Conservation (phyloP, 1,140 invertebrate species). For the Plodia interpunctella region DNA sequence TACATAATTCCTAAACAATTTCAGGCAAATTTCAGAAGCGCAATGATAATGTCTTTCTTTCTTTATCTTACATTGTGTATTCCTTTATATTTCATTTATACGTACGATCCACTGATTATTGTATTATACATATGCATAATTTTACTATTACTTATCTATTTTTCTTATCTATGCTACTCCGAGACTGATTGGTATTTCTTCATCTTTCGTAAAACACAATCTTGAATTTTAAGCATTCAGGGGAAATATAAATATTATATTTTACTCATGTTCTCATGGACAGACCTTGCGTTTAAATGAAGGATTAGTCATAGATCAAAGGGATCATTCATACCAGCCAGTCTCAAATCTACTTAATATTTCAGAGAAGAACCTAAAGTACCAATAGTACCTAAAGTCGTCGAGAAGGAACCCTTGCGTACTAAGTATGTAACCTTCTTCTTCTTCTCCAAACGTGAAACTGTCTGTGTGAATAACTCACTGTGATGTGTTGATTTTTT, state of each 20-base stretch:
- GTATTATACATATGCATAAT: neutral
- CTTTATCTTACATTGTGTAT: neutral
- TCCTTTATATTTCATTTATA: neutral
- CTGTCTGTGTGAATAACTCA: constrained; percentile 32
- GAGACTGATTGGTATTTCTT: neutral
- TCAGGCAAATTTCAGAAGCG: too few species aligned
- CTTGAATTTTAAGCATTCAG: too few species aligned
- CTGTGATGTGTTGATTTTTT: constrained; percentile 52
- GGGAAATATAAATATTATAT: too few species aligned
- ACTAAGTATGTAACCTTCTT: constrained; percentile 45
- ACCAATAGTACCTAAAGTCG: constrained; percentile 26
- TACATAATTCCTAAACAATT: too few species aligned
- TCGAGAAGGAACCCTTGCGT: constrained; percentile 39
- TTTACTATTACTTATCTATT: neutral
- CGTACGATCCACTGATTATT: neutral
- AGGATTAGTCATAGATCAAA: too few species aligned
- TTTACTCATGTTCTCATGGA: too few species aligned
- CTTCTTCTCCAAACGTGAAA: constrained; percentile 13
- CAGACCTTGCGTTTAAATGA: too few species aligned
- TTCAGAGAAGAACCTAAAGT: constrained; percentile 46
- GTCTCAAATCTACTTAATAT: constrained; percentile 35
- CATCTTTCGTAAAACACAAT: too few species aligned
- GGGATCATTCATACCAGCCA: neutral
- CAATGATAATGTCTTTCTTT: neutral
- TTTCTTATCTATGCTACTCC: constrained; percentile 2